phyloP scores from a whole-genome alignment of 2,888 invertebrate genomes.

The Pollenia labialis region DNA sequence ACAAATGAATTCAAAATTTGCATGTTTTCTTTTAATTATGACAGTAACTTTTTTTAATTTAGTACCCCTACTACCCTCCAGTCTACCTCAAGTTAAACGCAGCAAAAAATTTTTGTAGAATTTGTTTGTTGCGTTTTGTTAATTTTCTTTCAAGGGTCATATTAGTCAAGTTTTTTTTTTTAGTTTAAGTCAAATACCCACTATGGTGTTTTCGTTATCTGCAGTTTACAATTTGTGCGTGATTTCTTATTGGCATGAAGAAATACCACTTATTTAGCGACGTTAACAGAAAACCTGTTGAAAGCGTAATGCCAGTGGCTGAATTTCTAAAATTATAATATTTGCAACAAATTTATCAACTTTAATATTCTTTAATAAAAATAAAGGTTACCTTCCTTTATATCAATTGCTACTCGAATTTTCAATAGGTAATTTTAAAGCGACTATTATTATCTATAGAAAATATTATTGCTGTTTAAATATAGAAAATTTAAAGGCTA shows the following conservation, averaged over 20 bases:
- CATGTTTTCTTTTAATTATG: slow-evolving; percentile 15
- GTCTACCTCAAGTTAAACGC: not conserved
- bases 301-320: not conserved
- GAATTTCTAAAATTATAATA: not conserved
- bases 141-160: not conserved
- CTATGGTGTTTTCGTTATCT: no score
- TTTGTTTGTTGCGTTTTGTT: not conserved
- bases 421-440: no score
- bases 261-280: not conserved
- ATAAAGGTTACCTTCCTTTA: no score
- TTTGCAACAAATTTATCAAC: not conserved
- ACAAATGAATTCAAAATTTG: not conserved
- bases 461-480: no score
- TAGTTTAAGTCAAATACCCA: no score
- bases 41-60: not conserved
- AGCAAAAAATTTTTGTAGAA: not conserved
- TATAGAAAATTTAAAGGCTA: no score
- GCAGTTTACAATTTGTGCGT: not conserved
- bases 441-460: no score
- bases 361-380: no score
- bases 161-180: not conserved
- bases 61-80: no score
- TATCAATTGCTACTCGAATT: no score
- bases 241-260: not conserved
- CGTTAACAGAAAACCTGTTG: not conserved